phyloP scores from a whole-genome alignment of 2,113 vertebrate species.

The Motacilla alba region DNA sequence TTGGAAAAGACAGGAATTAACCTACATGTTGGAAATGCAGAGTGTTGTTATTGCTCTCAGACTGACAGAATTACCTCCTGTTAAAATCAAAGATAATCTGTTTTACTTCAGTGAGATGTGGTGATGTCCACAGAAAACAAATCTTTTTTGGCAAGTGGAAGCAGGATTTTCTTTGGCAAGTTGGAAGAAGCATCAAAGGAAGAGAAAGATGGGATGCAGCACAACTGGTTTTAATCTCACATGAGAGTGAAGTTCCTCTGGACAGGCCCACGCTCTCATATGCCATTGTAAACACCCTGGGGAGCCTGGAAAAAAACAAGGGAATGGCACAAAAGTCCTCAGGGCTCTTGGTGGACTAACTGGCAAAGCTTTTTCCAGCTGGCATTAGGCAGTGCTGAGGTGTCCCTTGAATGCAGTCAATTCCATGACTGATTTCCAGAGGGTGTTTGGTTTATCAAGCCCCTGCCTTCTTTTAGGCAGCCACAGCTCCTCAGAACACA shows the following conservation, averaged over 20 bases:
- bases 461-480: neutral
- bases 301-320: neutral
- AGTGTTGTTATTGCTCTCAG: neutral
- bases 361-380: neutral
- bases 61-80: constrained; percentile 21
- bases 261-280: constrained; percentile 21
- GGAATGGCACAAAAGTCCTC: neutral
- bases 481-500: neutral
- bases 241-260: constrained; percentile 46
- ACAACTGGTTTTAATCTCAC: constrained; percentile 72
- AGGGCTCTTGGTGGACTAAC: neutral
- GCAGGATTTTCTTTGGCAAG: constrained; percentile 58
- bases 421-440: neutral
- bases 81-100: constrained; percentile 27
- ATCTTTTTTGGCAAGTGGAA: constrained; percentile 12
- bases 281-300: neutral
- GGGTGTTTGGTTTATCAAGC: neutral
- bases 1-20: neutral
- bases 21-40: neutral
- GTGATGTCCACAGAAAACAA: constrained; percentile 23
- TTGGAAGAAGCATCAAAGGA: constrained; percentile 65
- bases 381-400: neutral
- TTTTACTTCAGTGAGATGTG: constrained; percentile 6
- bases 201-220: constrained; percentile 58
- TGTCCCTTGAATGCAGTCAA: neutral